phyloP scores from a whole-genome alignment of 2,113 vertebrate species.

The Chloroceryle aenea region DNA sequence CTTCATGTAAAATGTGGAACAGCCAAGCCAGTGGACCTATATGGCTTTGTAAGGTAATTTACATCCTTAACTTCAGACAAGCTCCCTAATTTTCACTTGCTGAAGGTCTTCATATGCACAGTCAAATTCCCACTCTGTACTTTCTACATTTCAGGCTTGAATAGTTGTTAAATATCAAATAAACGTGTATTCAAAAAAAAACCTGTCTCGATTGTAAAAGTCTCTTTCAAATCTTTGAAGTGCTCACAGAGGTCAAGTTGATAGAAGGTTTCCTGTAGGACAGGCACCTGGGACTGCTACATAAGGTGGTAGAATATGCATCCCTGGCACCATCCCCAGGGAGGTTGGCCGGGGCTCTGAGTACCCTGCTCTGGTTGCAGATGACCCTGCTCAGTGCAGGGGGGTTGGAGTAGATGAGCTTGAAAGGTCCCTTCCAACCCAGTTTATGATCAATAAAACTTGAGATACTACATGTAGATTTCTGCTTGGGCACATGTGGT shows the following conservation, averaged over 20 bases:
- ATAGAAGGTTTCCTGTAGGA: background rate
- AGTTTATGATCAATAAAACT: background rate
- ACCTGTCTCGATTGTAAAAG: background rate
- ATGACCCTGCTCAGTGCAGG: background rate
- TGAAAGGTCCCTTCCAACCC: background rate
- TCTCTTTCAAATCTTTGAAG: background rate
- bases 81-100: background rate
- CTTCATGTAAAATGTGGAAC: background rate
- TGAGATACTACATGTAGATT: background rate
- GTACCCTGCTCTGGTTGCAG: background rate
- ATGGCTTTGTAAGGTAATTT: background rate
- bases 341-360: background rate
- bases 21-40: background rate
- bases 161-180: background rate
- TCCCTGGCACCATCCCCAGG: background rate
- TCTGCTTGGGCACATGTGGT: background rate
- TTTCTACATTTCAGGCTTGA: background rate
- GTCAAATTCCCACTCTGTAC: background rate
- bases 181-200: background rate
- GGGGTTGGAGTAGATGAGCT: background rate
- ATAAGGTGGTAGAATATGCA: background rate
- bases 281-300: background rate
- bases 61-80: background rate
- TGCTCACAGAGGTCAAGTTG: background rate
- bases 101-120: background rate